These are phyloP conservation scores for Cranoglanis bouderius DNA, from an alignment of 2,113 vertebrate genomes.

Conservation along the genomic window DNA sequence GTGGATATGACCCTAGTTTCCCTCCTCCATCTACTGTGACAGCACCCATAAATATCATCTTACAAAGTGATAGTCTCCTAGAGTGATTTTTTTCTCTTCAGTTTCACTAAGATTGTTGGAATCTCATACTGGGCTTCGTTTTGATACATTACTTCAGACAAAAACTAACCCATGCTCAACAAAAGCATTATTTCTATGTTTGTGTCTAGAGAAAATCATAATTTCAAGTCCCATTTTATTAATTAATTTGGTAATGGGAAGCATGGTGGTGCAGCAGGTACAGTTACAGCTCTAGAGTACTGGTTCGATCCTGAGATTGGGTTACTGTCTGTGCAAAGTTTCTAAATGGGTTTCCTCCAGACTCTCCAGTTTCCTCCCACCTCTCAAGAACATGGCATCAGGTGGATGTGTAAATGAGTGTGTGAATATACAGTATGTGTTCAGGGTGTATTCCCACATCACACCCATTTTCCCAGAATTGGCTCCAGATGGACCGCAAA, in stretches of 20 bases:
- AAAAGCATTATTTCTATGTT: background rate
- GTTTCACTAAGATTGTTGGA: background rate
- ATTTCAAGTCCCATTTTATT: background rate
- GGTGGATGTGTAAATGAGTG: background rate
- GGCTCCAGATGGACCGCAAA: background rate
- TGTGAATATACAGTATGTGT: background rate
- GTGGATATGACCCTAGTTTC: background rate
- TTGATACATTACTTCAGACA: background rate
- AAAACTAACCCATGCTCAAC: background rate
- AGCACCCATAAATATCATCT: background rate
- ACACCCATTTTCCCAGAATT: background rate
- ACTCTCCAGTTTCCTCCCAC: background rate
- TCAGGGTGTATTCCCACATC: background rate
- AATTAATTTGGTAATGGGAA: background rate
- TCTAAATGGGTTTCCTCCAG: background rate
- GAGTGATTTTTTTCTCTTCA: background rate
- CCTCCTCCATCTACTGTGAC: background rate
- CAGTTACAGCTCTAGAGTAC: background rate
- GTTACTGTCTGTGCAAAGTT: background rate
- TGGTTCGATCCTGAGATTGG: background rate
- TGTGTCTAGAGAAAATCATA: background rate
- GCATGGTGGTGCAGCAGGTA: background rate
- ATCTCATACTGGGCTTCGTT: background rate
- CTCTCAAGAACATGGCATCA: background rate
- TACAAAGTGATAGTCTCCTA: background rate